Conservation (phyloP, 2,113 vertebrate genomes). For the Typhlomys cinereus region DNA sequence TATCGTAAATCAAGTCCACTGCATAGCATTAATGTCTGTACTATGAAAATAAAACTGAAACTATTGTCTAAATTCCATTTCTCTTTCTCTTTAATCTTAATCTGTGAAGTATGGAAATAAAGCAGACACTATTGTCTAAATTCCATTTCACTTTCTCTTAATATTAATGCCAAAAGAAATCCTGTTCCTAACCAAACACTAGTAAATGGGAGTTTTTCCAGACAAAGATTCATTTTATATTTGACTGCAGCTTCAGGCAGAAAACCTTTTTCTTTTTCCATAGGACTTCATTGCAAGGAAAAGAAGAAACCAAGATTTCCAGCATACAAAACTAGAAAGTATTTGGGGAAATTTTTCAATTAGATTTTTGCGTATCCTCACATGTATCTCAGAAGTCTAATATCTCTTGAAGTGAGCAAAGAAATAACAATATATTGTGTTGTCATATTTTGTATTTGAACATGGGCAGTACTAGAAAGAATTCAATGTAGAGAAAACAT, state of each 20-base stretch:
- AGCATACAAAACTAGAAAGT: neutral
- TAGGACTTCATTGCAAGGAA: neutral
- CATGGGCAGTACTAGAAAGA: neutral
- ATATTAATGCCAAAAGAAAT: neutral
- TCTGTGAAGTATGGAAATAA: neutral
- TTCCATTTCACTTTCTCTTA: neutral
- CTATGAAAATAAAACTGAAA: neutral
- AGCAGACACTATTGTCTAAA: neutral
- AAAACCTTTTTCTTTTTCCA: neutral
- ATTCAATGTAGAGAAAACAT: neutral
- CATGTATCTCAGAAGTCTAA: neutral
- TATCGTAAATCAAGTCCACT: neutral
- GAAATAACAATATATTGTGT: neutral
- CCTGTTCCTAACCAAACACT: neutral
- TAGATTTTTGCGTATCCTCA: neutral
- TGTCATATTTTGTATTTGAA: neutral
- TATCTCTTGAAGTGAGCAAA: neutral
- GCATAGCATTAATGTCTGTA: neutral
- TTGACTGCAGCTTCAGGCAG: neutral
- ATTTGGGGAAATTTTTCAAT: neutral
- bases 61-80: neutral
- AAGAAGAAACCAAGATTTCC: neutral
- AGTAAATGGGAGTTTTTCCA: neutral
- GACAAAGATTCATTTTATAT: neutral
- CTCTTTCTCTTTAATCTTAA: neutral